Conservation (phyloP, 1,140 invertebrate species). For the Aphaenogaster floridana region DNA sequence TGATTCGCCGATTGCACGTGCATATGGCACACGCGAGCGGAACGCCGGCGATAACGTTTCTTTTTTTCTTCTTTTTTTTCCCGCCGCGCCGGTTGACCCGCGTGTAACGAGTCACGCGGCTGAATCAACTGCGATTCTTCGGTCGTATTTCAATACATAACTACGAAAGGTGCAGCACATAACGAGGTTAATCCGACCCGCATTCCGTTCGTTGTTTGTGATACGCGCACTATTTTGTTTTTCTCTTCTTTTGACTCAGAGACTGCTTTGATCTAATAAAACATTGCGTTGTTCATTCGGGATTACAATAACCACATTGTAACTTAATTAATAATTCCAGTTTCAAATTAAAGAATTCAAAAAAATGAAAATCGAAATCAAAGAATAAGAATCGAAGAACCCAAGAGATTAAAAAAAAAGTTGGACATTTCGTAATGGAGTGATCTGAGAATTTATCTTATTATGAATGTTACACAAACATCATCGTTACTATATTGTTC, state of each 20-base stretch:
- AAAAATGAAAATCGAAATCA: background rate
- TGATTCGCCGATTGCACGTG: slow-evolving; percentile 49
- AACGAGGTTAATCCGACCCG: slow-evolving; percentile 35
- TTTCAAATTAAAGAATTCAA: background rate
- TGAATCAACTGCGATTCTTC: slow-evolving; percentile 47
- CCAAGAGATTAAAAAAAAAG: background rate
- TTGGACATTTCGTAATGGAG: background rate
- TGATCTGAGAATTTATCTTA: background rate
- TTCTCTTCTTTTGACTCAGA: background rate
- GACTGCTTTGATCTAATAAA: background rate
- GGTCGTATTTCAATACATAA: slow-evolving; percentile 26
- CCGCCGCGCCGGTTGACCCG: background rate
- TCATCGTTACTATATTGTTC: background rate
- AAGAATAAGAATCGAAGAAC: background rate
- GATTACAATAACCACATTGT: background rate
- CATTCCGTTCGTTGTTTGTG: slow-evolving; percentile 22
- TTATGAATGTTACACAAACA: background rate
- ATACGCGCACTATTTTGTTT: background rate
- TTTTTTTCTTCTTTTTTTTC: background rate
- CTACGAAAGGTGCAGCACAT: background rate
- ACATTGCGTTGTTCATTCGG: background rate
- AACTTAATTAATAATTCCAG: slow-evolving; percentile 5
- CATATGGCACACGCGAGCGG: slow-evolving; percentile 9
- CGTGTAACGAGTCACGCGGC: slow-evolving; percentile 32
- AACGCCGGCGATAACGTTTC: slow-evolving; percentile 27